phyloP scores from a whole-genome alignment of 2,113 vertebrate genomes.

The Oryzias curvinotus region DNA sequence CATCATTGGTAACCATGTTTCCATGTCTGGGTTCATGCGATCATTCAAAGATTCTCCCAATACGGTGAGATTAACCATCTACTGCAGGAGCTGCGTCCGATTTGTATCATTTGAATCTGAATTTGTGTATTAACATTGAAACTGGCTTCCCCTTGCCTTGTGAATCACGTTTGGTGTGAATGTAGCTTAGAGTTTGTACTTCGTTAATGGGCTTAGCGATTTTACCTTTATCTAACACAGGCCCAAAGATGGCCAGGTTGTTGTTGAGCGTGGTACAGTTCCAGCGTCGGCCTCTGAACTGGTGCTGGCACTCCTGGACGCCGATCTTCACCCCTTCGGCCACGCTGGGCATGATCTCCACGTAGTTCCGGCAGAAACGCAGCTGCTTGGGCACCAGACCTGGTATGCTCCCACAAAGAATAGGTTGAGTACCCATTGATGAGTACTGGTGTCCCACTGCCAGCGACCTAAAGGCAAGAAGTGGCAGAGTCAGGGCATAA shows the following conservation, averaged over 20 bases:
- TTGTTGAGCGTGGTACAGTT: constrained; percentile 94
- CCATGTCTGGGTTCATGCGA: no score
- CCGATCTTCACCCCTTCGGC: constrained; percentile 93
- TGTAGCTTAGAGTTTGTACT: no score
- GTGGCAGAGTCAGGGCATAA: constrained; percentile 34
- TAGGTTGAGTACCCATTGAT: constrained; percentile 88
- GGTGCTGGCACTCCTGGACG: constrained; percentile 96
- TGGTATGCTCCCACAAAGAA: constrained; percentile 92
- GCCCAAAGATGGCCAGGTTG: constrained; percentile 95
- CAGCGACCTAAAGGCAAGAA: constrained; percentile 82
- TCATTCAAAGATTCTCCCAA: no score
- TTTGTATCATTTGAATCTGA: no score
- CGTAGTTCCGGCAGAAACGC: constrained; percentile 95
- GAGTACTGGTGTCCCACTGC: constrained; percentile 93
- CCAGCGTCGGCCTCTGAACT: constrained; percentile 95
- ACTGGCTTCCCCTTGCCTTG: no score
- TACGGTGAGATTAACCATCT: no score
- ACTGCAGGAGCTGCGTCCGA: no score
- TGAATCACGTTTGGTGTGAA: no score
- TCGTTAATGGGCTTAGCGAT: no score
- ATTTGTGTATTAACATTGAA: no score
- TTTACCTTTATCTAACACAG: constrained; percentile 94
- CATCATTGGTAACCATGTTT: no score
- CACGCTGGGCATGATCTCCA: constrained; percentile 98
- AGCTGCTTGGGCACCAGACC: constrained; percentile 97